Conservation (phyloP, 2,797 vertebrate genomes). For the Falco berigora region DNA sequence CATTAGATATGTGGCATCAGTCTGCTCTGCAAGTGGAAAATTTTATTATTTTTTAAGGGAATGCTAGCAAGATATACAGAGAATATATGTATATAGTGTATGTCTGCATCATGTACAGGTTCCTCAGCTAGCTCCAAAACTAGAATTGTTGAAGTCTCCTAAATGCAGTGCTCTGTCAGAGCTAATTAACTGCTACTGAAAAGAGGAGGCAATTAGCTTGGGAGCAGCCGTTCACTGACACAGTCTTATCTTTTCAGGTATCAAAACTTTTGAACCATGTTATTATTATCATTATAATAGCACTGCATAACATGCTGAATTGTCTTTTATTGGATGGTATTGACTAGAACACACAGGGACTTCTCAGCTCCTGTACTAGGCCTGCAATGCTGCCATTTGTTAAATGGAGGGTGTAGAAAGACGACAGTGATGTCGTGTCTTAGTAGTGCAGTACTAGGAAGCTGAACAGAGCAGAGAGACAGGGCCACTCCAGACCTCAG, state of each 20-base stretch:
- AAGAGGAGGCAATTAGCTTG: neutral
- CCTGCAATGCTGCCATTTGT: neutral
- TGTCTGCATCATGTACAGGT: neutral
- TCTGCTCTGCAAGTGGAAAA: neutral
- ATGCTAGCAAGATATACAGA: neutral
- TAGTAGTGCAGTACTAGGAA: neutral
- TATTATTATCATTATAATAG: neutral
- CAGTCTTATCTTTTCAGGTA: neutral
- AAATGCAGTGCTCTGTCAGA: neutral
- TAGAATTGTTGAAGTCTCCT: neutral
- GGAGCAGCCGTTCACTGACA: neutral
- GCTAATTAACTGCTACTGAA: neutral
- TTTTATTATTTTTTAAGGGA: neutral
- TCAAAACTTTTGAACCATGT: neutral
- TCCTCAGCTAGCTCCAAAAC: neutral
- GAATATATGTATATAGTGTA: neutral
- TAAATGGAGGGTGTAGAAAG: neutral
- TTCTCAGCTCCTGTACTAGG: neutral
- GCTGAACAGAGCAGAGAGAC: neutral
- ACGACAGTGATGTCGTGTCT: neutral
- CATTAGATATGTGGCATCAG: neutral
- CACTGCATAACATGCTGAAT: neutral
- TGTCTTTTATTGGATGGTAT: neutral
- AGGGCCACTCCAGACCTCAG: neutral
- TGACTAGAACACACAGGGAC: neutral